Base-by-base conservation (phyloP, 2,797 vertebrate genomes). In the Malurus splendens region DNA sequence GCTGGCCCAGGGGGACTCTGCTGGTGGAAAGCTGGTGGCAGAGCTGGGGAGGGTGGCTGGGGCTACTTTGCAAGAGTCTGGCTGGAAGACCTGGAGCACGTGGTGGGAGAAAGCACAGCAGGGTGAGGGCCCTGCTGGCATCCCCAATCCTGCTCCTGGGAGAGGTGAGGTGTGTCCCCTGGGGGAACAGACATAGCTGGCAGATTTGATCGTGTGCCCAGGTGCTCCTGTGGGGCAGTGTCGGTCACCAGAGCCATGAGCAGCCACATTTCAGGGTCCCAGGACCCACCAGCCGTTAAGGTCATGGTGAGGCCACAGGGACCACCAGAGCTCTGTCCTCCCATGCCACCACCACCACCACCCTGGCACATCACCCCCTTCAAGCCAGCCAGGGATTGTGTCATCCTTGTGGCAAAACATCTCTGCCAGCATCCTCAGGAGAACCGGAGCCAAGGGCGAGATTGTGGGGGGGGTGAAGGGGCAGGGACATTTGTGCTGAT, bases 401-500 rank as follows among this genome's bases (percentile, higher is more conserved):
- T 66, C 85, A 51, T 82, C 38, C 10, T 25, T 6, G 4, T 9
- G 23, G 39, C 2, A 6, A 90, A 92, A 59, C 0, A 5, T 42
- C 76, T 89, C 79, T 72, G 70, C 66, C 55, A 65, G 79, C 3
- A 2, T 30, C 24, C 33, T 64, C 0, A 0, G 68, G 50, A 64
- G 57, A 61, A 47, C 39, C 0, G 0, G 79, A 90, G 54, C 57
- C 78, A 25, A 57, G 44, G 32, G 2, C 27, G 19, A 64, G 27
- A 15, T 28, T 25, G 18, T 1, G 10, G 33, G 45, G 41, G 57
- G 39, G 19, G 74, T 2, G 2, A 75, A 60, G 38, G 74, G 36
- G 19, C 52, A 73, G 36, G 76, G 70, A 66, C 72, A 59, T 20
- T 92, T 95, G 92, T 95, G 95, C 94, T 96, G 94, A 89, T 95